phyloP scores from a whole-genome alignment of 2,888 invertebrate species.

The Chloroclysta siterata region DNA sequence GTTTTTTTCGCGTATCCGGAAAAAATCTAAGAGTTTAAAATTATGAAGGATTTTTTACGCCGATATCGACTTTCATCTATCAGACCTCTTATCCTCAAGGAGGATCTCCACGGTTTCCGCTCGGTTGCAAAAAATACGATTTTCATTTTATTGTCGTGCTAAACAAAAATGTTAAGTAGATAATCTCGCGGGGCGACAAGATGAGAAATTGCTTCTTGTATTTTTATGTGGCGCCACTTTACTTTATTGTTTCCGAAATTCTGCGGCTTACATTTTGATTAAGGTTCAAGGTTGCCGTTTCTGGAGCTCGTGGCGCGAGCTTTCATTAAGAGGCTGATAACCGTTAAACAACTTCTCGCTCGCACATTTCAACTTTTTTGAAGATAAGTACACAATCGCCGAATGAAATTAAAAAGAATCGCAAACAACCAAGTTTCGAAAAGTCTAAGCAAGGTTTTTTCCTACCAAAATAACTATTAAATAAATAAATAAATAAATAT shows the following conservation, averaged over 20 bases:
- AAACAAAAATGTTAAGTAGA: conserved; percentile 42
- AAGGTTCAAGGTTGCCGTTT: conserved; percentile 20
- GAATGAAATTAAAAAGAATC: no score
- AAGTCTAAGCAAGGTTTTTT: no score
- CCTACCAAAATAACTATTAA: no score
- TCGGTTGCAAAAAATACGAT: conserved; percentile 40
- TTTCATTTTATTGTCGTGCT: conserved; percentile 42
- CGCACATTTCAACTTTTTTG: no score
- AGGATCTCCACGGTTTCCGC: conserved; percentile 35
- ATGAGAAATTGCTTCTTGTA: conserved; percentile 29
- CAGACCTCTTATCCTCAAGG: conserved; percentile 19
- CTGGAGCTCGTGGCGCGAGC: neutral
- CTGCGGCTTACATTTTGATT: conserved; percentile 14
- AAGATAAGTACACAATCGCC: no score
- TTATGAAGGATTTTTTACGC: conserved; percentile 5
- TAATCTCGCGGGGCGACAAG: conserved; percentile 37
- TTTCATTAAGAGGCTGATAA: neutral
- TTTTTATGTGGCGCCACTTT: conserved; percentile 25
- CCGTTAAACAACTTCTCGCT: neutral
- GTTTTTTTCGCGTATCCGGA: no score
- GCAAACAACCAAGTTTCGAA: no score
- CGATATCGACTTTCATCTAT: conserved; percentile 17
- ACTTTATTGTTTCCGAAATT: conserved; percentile 21
- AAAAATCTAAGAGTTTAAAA: neutral
- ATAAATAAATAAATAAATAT: no score